Percentiles rank a stretch among this genome's conserved stretches.
These are phyloP conservation scores for Rhineura floridana DNA, from an alignment of 2,113 vertebrate genomes.

Conservation along the genomic window DNA sequence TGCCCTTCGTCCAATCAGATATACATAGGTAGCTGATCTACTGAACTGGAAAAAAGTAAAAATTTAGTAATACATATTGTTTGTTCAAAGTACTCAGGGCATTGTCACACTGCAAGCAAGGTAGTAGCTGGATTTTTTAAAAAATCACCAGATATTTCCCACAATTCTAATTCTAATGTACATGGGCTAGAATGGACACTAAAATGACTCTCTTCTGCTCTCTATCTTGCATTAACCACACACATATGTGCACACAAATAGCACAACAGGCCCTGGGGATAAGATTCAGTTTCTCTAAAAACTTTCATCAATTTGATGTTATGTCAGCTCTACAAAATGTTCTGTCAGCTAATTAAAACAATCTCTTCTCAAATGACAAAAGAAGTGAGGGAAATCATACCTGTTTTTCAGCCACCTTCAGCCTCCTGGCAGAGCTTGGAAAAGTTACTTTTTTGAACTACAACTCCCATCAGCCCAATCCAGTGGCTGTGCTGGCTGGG, in stretches of 20 bases:
- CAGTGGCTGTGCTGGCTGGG: too few species aligned
- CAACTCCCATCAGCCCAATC: too few species aligned
- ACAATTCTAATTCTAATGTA: not conserved
- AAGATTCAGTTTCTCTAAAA: not conserved
- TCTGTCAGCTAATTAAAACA: not conserved
- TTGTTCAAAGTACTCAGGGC: not conserved
- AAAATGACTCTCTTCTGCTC: not conserved
- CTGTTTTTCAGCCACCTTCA: not conserved
- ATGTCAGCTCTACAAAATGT: not conserved
- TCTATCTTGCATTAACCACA: not conserved
- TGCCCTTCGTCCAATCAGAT: not conserved
- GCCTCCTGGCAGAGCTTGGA: too few species aligned
- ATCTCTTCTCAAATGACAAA: not conserved
- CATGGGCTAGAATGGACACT: not conserved
- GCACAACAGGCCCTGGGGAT: not conserved
- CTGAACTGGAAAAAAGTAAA: not conserved
- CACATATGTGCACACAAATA: not conserved
- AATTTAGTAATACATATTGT: not conserved
- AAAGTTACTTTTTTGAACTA: too few species aligned
- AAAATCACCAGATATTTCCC: not conserved
- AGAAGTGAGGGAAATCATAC: not conserved
- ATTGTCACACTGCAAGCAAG: not conserved
- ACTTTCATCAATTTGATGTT: conserved; percentile 5
- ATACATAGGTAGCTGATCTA: not conserved
- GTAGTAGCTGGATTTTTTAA: not conserved